Base-by-base conservation (phyloP, 2,888 invertebrate genomes). In the Drosophila bunnanda region DNA sequence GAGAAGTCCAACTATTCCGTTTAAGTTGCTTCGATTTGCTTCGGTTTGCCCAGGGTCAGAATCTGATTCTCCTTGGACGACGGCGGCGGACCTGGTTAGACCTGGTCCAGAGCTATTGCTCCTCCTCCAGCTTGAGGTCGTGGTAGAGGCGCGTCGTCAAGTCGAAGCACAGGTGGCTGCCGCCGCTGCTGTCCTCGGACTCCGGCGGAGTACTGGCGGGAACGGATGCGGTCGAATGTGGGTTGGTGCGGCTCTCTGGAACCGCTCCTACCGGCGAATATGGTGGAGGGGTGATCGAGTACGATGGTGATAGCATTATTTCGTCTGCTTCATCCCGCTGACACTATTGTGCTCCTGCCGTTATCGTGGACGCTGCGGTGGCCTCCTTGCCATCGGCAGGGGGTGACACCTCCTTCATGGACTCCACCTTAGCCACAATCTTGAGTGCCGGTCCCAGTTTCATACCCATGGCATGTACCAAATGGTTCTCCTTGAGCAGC, bases 401-500 rank as follows among this genome's bases (percentile, higher is more conserved):
- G 0, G 75, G 76, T 8, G 76, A 71, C 6, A 85, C 83, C 79
- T 92, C 92, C 75, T 92, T 92, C 94, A 97, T 95, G 1, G 96
- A 94, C 90, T 97, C 97, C 69, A 98, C 98, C 92, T 96, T 96
- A 46, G 97, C 97, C 80, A 98, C 98, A 67, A 99, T 98, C 93
- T 99, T 99, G 59, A 99, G 94, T 1, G 98, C 98, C 0, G 98
- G 98, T 0, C 98, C 98, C 22, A 99, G 94, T 91, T 98, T 98
- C 95, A 99, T 98, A 67, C 96, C 96, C 94, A 99, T 97, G 9
- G 98, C 97, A 78, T 96, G 96, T 93, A 98, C 98, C 34, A 99
- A 94, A 92, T 99, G 98, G 89, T 98, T 98, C 78, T 98, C 98
- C 89, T 97, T 97, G 57, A 99, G 94, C 59, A 99, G 93, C 93